These are phyloP conservation scores for Sisyra nigra DNA, from an alignment of 2,888 invertebrate genomes.

Conservation along the genomic window DNA sequence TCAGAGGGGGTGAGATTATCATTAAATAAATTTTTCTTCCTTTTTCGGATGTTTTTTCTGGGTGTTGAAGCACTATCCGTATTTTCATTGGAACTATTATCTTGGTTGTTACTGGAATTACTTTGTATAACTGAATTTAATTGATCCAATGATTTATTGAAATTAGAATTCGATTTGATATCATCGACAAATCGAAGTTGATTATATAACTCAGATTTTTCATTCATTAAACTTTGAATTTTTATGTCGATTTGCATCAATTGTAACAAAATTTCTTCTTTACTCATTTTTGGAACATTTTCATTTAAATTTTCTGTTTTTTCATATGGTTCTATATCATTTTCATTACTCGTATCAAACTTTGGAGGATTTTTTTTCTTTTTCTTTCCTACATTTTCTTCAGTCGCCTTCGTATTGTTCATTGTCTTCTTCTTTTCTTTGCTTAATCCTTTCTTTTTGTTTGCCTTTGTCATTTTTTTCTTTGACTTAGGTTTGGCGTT, in stretches of 20 bases:
- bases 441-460: too few species aligned
- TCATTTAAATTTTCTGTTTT: background rate
- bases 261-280: conserved; percentile 4
- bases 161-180: background rate
- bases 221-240: conserved; percentile 4
- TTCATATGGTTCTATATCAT: background rate
- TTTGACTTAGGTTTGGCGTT: too few species aligned
- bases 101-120: too few species aligned
- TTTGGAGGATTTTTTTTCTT: background rate
- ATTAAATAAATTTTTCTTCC: too few species aligned
- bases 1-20: too few species aligned
- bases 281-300: background rate
- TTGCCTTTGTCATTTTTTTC: too few species aligned
- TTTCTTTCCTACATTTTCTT: background rate
- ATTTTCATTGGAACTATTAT: too few species aligned
- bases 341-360: background rate
- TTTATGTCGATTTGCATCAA: conserved; percentile 4
- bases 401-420: background rate
- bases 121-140: too few species aligned
- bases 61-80: too few species aligned
- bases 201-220: conserved; percentile 5
- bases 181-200: background rate
- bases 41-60: too few species aligned
- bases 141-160: too few species aligned
- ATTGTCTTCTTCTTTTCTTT: background rate